Evolutionary conservation across 2,888 invertebrate species (phyloP), one percentile per base, ranked within the genome.

Genomic region (Acheta domesticus): DNA sequence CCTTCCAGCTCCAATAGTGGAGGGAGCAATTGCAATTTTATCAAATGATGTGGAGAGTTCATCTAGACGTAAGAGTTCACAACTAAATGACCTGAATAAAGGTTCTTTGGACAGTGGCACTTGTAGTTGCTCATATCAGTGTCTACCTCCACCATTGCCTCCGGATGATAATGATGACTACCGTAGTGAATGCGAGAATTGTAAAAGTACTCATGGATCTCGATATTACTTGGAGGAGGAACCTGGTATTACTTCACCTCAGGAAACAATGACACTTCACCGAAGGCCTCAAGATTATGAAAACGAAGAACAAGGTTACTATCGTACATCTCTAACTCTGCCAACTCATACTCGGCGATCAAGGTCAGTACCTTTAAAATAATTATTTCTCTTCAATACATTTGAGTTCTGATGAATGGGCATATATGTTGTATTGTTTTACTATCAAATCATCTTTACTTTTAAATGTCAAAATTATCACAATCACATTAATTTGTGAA

Each of bases 131-230:
- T 81, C 81, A 12, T 81, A 79, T 77, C 81, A 78, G n/a, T 80
- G 81, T 76, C 76, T 81, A 20, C 83, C 83, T 80, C 83, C 83
- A 1, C 82, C 84, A 16, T 82, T 83, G 77, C 83, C 86, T 78
- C 87, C 86, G 82, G 88, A 88, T 82, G 91, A 91, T 79, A 89
- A 90, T 77, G 93, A 93, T 85, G 93, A 94, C 86, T 94, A 93
- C 86, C 90, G 94, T 83, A 94, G 92, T 87, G 94, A 94, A 87
- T 94, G 94, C 87, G 94, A 94, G 87, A 94, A 94, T 88, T 94
- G 94, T 87, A 94, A 94, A 87, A 92, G 93, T 78, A 91, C 93
- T 11, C 92, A 90, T 83, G 92, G 92, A 83, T 92, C 92, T 82
- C 90, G 92, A 82, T 91, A 91, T 84, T 91, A 91, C 85, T 87